These are phyloP conservation scores for Pocillopora verrucosa DNA, from an alignment of 64 coral and sea anemone species.

Conservation along the genomic window DNA sequence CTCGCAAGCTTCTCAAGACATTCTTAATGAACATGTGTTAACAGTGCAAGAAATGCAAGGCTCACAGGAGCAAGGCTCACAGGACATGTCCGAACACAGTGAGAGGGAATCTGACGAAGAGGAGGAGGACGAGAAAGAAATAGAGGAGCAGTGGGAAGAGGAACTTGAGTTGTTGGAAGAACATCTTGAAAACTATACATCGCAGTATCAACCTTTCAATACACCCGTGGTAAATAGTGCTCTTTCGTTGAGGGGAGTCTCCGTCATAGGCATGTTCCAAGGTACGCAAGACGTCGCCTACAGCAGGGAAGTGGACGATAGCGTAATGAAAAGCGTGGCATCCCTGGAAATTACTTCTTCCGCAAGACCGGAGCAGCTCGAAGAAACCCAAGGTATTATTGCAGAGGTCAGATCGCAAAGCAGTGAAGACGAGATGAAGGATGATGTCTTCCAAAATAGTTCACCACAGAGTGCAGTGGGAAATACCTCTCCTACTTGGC, in stretches of 20 bases:
- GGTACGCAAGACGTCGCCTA: no score
- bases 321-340: not conserved
- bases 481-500: not conserved
- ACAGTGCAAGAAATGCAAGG: not conserved
- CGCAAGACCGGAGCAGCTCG: not conserved
- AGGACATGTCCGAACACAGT: not conserved
- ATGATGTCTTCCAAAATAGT: not conserved
- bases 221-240: not conserved
- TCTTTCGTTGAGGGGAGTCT: not conserved
- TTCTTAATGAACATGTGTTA: not conserved
- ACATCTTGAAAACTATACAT: not conserved
- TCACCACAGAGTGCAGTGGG: not conserved
- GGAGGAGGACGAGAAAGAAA: not conserved
- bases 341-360: not conserved
- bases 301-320: not conserved
- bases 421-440: not conserved
- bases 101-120: not conserved
- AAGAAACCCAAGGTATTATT: not conserved
- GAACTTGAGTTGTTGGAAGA: not conserved
- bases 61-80: not conserved
- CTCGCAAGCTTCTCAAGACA: not conserved
- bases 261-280: not conserved
- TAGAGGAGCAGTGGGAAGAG: not conserved
- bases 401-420: not conserved
- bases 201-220: not conserved